Conservation (phyloP, 2,888 invertebrate genomes). For the Megalurothrips usitatus region DNA sequence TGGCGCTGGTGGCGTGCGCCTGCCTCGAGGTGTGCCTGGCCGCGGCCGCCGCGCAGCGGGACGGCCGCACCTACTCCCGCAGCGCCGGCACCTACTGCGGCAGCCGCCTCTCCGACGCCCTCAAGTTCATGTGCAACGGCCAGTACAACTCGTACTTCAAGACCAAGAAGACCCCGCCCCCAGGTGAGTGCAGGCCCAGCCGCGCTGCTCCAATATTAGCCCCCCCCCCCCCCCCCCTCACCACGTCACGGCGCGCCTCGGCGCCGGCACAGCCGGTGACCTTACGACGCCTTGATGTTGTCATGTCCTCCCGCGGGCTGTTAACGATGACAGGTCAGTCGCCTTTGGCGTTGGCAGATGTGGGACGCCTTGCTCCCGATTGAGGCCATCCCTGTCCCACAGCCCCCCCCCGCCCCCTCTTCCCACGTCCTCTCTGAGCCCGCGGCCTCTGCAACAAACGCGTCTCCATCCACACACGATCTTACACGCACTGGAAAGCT, state of each 20-base stretch:
- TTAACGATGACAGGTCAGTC: conserved; percentile 21
- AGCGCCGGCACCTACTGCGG: conserved; percentile 45
- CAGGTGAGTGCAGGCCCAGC: not conserved
- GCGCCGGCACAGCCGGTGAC: not conserved
- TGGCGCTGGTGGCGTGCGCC: conserved; percentile 1
- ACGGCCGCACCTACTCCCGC: not conserved
- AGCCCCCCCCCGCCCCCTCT: not conserved
- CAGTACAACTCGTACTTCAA: conserved; percentile 46
- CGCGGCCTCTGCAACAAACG: not conserved
- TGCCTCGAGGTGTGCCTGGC: conserved; percentile 11
- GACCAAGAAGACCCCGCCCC: conserved; percentile 38
- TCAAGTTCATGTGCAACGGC: conserved; percentile 46
- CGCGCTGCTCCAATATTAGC: not conserved
- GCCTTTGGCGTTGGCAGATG: conserved; percentile 5
- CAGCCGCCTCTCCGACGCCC: conserved; percentile 43
- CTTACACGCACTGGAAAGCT: no score
- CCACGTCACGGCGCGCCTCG: not conserved
- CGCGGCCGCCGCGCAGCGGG: conserved; percentile 1
- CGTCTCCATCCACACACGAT: not conserved
- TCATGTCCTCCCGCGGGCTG: not conserved
- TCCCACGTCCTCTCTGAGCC: not conserved
- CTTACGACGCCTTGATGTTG: not conserved
- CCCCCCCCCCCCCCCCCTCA: no score
- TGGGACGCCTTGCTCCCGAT: not conserved
- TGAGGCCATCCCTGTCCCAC: not conserved